Conservation (phyloP, 2,113 vertebrate species). For the Halcyon malimbica region DNA sequence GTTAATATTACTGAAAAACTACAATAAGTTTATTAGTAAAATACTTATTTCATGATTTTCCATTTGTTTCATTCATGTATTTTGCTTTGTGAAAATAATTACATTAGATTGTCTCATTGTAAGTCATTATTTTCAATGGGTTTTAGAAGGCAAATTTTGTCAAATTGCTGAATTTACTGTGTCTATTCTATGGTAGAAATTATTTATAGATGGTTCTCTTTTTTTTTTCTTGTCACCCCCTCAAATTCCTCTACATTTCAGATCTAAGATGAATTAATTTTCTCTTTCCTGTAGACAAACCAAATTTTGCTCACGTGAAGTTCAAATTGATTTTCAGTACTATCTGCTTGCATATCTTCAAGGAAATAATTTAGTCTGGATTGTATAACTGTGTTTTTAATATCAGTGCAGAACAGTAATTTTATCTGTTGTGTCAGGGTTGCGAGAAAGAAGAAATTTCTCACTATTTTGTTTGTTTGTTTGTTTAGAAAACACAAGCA, state of each 20-base stretch:
- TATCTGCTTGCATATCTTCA: neutral
- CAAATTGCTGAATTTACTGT: neutral
- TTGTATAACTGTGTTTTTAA: neutral
- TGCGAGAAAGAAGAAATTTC: neutral
- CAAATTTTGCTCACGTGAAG: neutral
- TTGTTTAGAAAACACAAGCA: conserved; percentile 96
- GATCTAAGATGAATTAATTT: neutral
- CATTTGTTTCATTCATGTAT: neutral
- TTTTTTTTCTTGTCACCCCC: neutral
- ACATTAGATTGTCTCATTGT: neutral
- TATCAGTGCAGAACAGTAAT: neutral
- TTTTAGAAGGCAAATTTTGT: neutral
- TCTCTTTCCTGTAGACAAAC: neutral
- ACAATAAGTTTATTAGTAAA: neutral
- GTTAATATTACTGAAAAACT: conserved; percentile 21
- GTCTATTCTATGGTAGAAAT: neutral
- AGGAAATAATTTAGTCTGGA: neutral
- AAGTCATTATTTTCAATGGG: neutral
- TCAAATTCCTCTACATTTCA: neutral
- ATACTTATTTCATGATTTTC: neutral
- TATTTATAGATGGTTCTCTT: neutral
- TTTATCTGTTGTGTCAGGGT: neutral
- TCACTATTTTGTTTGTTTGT: conserved; percentile 18
- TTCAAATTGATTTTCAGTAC: neutral
- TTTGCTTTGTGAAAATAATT: neutral